Evolutionary conservation across 2,113 vertebrate species (phyloP).

Genomic region (Gallinago undulata): DNA sequence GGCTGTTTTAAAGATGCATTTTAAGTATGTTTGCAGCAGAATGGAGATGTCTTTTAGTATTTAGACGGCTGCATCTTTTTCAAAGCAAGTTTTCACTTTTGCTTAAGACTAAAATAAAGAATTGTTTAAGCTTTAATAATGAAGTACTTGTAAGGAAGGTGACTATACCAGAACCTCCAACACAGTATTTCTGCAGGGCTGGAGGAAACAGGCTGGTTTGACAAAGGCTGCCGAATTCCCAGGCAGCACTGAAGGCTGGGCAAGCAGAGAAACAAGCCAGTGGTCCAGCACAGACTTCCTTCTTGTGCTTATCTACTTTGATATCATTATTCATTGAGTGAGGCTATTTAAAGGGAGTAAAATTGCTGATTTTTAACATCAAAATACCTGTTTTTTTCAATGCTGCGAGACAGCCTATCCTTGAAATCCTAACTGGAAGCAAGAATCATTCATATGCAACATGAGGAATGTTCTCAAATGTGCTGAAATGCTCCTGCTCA

Average conservation of each 20-base stretch:
- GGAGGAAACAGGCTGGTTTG: background rate
- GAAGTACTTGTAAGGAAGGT: background rate
- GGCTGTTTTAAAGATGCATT: background rate
- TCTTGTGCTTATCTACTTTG: background rate
- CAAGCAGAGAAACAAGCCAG: background rate
- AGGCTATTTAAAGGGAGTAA: background rate
- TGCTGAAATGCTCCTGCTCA: background rate
- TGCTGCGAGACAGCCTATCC: background rate
- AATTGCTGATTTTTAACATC: background rate
- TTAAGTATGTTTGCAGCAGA: background rate
- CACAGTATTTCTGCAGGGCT: background rate
- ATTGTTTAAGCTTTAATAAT: background rate
- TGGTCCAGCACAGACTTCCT: background rate
- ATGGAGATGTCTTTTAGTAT: background rate
- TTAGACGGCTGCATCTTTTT: background rate
- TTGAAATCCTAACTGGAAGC: background rate
- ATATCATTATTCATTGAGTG: background rate
- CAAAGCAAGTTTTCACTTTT: background rate
- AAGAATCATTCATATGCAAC: background rate
- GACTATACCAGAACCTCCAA: background rate
- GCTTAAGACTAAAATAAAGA: background rate
- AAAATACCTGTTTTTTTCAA: background rate
- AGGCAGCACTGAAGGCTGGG: background rate
- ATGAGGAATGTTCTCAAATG: background rate
- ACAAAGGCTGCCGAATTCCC: background rate